Conservation (phyloP, 2,888 invertebrate genomes). For the Pseudanteris insignis region DNA sequence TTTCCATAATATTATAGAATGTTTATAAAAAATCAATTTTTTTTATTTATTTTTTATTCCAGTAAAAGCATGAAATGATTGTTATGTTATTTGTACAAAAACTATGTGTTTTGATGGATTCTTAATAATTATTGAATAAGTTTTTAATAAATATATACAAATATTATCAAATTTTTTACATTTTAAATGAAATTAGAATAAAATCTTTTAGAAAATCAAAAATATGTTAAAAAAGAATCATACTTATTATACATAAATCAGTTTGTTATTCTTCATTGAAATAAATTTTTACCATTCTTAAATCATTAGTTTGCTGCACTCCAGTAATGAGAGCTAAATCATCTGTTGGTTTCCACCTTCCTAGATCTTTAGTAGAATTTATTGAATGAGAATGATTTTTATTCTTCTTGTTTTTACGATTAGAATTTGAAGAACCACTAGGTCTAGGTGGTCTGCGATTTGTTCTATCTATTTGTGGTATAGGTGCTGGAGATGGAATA, state of each 20-base stretch:
- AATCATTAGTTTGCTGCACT: slow-evolving; percentile 88
- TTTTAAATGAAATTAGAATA: not conserved
- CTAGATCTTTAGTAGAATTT: slow-evolving; percentile 81
- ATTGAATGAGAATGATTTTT: slow-evolving; percentile 76
- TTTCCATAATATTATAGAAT: slow-evolving; percentile 20
- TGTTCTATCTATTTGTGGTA: slow-evolving; percentile 57
- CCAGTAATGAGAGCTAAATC: slow-evolving; percentile 93
- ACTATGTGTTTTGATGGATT: too few relatives aligned
- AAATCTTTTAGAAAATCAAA: not conserved
- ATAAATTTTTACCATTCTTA: slow-evolving; percentile 76
- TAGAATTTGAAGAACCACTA: slow-evolving; percentile 58
- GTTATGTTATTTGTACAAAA: too few relatives aligned
- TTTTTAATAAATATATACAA: too few relatives aligned
- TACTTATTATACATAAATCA: not conserved
- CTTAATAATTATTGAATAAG: too few relatives aligned
- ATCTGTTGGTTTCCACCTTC: slow-evolving; percentile 97
- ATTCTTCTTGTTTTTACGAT: slow-evolving; percentile 67
- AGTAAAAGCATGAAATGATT: too few relatives aligned
- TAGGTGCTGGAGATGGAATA: slow-evolving; percentile 50
- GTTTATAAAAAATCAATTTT: too few relatives aligned
- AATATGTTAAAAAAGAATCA: too few relatives aligned
- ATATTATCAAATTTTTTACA: too few relatives aligned
- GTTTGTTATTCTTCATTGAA: not conserved
- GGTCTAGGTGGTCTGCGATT: slow-evolving; percentile 60
- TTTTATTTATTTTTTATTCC: too few relatives aligned